These are phyloP conservation scores for Cygnus buccinator DNA, from an alignment of 2,113 vertebrate species.

Conservation along the genomic window DNA sequence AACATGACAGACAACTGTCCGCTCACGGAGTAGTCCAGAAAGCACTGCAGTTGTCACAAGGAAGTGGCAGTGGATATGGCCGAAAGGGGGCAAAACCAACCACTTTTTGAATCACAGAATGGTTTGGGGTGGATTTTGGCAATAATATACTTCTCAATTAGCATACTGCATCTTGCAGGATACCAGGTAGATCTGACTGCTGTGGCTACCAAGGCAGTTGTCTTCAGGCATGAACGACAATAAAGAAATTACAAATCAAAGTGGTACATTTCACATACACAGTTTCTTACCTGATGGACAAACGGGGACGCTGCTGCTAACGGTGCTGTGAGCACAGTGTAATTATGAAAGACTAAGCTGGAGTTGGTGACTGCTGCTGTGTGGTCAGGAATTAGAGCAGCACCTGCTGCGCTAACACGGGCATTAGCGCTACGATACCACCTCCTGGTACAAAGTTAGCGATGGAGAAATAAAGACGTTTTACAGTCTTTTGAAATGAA, in stretches of 20 bases:
- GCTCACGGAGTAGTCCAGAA: background rate
- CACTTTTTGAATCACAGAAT: background rate
- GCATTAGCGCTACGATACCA: background rate
- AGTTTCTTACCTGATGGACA: background rate
- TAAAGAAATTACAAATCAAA: background rate
- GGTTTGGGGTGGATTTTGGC: background rate
- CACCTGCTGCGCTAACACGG: background rate
- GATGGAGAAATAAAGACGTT: accelerated
- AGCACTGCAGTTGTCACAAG: background rate
- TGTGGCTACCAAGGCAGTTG: accelerated
- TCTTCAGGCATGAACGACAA: background rate
- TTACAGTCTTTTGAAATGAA: background rate
- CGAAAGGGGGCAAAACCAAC: background rate
- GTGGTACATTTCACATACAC: accelerated
- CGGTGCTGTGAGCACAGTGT: too few relatives aligned
- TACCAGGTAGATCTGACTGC: accelerated
- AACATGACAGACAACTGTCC: background rate
- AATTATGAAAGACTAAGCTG: too few relatives aligned
- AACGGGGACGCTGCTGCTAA: background rate
- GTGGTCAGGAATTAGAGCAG: background rate
- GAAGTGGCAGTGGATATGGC: background rate
- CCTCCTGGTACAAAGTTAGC: background rate
- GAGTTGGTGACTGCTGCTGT: background rate
- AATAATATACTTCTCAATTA: background rate
- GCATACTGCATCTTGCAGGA: background rate